phyloP scores from a whole-genome alignment of 2,797 vertebrate genomes.

The Mareca strepera region DNA sequence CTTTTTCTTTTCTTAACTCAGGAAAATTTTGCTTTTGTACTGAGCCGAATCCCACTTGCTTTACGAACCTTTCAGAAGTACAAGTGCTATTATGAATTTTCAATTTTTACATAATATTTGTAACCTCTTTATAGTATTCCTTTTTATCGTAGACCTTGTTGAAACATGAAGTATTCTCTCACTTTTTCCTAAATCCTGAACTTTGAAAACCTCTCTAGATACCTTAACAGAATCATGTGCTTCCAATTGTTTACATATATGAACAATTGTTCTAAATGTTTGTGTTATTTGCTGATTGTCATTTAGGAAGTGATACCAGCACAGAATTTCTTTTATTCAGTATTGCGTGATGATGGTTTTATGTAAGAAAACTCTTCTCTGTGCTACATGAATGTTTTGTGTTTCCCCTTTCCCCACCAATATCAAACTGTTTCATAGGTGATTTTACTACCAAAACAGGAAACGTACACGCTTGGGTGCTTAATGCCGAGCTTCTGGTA shows the following conservation, averaged over 20 bases:
- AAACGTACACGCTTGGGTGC: constrained; percentile 8
- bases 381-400: constrained; percentile 33
- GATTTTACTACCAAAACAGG: constrained; percentile 48
- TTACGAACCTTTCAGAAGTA: constrained; percentile 59
- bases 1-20: constrained; percentile 51
- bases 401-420: constrained; percentile 47
- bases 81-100: constrained; percentile 44
- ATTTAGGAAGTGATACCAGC: constrained; percentile 51
- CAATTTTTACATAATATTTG: constrained; percentile 60
- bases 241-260: constrained; percentile 72
- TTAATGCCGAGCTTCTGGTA: constrained; percentile 52
- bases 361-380: constrained; percentile 41
- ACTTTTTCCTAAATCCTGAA: constrained; percentile 15
- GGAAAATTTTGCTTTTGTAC: constrained; percentile 59
- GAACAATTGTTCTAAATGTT: constrained; percentile 64
- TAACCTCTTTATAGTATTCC: constrained; percentile 78
- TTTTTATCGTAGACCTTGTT: constrained; percentile 68
- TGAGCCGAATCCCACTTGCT: constrained; percentile 54
- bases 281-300: constrained; percentile 61
- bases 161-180: constrained; percentile 54
- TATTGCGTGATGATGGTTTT: constrained; percentile 13
- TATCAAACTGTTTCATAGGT: constrained; percentile 2
- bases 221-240: constrained; percentile 50
- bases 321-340: constrained; percentile 18
- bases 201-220: constrained; percentile 53